Evolutionary conservation across 2,888 invertebrate genomes (phyloP).

Genomic region (Ophion ellenae): DNA sequence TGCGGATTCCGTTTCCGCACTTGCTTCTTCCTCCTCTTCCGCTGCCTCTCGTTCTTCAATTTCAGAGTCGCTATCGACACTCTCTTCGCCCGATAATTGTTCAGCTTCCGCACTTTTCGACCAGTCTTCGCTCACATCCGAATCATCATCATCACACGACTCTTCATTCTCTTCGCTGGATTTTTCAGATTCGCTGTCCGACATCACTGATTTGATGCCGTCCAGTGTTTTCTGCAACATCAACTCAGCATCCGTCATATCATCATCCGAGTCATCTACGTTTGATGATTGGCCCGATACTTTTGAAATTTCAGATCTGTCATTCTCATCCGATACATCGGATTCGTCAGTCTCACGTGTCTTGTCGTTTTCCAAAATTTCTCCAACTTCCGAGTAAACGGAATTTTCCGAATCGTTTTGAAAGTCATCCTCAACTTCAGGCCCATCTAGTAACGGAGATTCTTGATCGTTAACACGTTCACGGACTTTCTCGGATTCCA

Average conservation of each 20-base stretch:
- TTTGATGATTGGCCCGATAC: not conserved
- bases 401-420: slow-evolving; percentile 38
- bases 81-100: slow-evolving; percentile 33
- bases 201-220: slow-evolving; percentile 80
- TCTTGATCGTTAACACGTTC: slow-evolving; percentile 64
- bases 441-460: slow-evolving; percentile 51
- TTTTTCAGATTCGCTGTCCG: slow-evolving; percentile 77
- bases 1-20: slow-evolving; percentile 70
- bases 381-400: slow-evolving; percentile 48
- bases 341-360: slow-evolving; percentile 23
- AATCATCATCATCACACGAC: slow-evolving; percentile 73
- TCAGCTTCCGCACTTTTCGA: slow-evolving; percentile 32
- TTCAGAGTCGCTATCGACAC: slow-evolving; percentile 55
- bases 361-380: slow-evolving; percentile 18
- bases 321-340: slow-evolving; percentile 45
- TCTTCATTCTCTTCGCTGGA: slow-evolving; percentile 63
- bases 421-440: slow-evolving; percentile 32
- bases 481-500: slow-evolving; percentile 47
- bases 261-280: slow-evolving; percentile 70
- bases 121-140: slow-evolving; percentile 62
- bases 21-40: slow-evolving; percentile 69
- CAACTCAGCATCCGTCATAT: slow-evolving; percentile 78
- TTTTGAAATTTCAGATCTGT: slow-evolving; percentile 46
- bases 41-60: slow-evolving; percentile 44
- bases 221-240: slow-evolving; percentile 79